Conservation (phyloP, 2,113 vertebrate species). For the Myiozetetes cayanensis region DNA sequence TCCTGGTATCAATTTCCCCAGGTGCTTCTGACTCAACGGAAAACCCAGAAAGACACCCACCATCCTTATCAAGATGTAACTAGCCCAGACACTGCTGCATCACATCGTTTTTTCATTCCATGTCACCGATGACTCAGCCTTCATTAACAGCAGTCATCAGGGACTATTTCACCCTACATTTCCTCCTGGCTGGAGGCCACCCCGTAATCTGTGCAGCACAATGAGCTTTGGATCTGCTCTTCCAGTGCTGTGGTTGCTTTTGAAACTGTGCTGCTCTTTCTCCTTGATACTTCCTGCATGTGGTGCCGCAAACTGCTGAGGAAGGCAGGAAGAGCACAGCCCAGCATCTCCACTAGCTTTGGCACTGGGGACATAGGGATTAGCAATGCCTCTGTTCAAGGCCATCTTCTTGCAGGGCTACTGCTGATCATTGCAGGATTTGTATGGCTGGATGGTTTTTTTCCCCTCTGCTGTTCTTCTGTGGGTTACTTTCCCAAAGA, state of each 20-base stretch:
- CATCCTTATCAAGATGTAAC: constrained; percentile 43
- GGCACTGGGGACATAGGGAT: not conserved
- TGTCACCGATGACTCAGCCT: constrained; percentile 10
- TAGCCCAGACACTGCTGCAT: not conserved
- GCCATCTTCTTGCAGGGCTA: not conserved
- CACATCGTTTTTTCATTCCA: not conserved
- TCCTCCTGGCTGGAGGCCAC: not conserved
- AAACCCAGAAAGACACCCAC: constrained; percentile 1
- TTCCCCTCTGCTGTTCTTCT: not conserved
- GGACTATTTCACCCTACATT: not conserved
- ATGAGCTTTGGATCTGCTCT: not conserved
- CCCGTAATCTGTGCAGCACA: not conserved
- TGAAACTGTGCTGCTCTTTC: not conserved
- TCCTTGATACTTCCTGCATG: accelerated
- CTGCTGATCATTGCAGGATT: not conserved
- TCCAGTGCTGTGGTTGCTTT: not conserved
- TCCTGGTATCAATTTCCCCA: not conserved
- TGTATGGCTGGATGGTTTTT: not conserved
- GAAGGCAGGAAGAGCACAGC: not conserved
- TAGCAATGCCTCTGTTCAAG: not conserved
- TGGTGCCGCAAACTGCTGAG: not conserved
- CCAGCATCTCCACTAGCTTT: not conserved
- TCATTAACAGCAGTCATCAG: not conserved
- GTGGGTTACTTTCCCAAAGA: not conserved
- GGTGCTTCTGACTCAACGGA: constrained; percentile 41